Percentiles rank a stretch among this genome's conserved stretches.
Evolutionary conservation across 2,113 vertebrate species (phyloP).

Genomic region (Spilogale gracilis): DNA sequence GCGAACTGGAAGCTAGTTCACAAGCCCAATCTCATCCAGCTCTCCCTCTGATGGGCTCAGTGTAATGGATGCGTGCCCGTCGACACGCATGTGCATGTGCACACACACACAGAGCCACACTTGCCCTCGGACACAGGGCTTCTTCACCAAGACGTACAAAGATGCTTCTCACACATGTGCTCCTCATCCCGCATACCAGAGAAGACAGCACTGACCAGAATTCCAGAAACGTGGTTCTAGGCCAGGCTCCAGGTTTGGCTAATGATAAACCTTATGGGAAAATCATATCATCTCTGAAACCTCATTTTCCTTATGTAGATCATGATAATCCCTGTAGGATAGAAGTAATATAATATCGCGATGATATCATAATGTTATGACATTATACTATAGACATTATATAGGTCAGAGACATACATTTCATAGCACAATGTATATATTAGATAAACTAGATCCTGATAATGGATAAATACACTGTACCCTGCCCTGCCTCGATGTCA

Average conservation of each 20-base stretch:
- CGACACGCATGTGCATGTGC: rapidly evolving
- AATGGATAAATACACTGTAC: neutral
- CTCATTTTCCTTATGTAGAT: neutral
- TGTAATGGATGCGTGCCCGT: neutral
- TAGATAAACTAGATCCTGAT: neutral
- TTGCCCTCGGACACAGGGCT: too few relatives aligned
- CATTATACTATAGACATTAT: neutral
- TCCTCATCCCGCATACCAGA: neutral
- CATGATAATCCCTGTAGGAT: neutral
- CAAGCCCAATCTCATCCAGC: neutral
- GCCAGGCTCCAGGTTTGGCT: neutral
- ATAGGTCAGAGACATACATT: neutral
- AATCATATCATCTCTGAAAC: neutral
- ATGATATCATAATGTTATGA: neutral
- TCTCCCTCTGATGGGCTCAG: rapidly evolving
- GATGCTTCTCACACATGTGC: rapidly evolving
- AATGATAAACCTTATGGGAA: neutral
- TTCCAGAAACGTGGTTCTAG: neutral
- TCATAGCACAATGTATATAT: neutral
- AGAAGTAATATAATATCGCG: too few relatives aligned
- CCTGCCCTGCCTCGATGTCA: neutral
- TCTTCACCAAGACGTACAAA: neutral
- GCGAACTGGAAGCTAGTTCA: neutral
- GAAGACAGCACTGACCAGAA: neutral
- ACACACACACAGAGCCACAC: neutral